These are phyloP conservation scores for Thereva nobilitata DNA, from an alignment of 2,888 invertebrate species.

Conservation along the genomic window DNA sequence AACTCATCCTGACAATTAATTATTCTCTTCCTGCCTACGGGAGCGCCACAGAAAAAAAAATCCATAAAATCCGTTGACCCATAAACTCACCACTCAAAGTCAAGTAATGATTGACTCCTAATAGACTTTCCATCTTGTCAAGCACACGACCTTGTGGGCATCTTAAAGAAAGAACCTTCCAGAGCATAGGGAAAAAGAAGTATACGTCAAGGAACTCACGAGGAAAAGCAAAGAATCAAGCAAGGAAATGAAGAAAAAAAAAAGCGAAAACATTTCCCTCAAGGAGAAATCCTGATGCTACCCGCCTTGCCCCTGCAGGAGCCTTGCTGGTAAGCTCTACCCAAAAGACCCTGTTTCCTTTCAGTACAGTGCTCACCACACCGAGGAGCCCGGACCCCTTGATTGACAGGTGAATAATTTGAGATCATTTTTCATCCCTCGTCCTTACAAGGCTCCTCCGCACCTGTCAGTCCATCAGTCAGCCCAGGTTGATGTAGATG, in stretches of 20 bases:
- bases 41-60: constrained; percentile 5
- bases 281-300: constrained; percentile 12
- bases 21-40: constrained; percentile 1
- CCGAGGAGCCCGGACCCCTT: constrained; percentile 14
- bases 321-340: background rate
- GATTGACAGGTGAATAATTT: constrained; percentile 43
- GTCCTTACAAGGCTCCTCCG: constrained; percentile 19
- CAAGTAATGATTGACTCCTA: constrained; percentile 40
- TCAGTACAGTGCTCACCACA: constrained; percentile 5
- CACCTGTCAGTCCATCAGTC: constrained; percentile 14
- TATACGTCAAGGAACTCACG: constrained; percentile 13
- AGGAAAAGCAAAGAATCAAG: background rate
- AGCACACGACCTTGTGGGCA: constrained; percentile 35
- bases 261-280: constrained; percentile 11
- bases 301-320: background rate
- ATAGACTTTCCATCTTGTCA: constrained; percentile 38
- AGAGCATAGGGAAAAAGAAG: constrained; percentile 4
- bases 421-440: constrained; percentile 41
- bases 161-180: constrained; percentile 8
- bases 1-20: constrained; percentile 24
- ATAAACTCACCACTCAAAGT: constrained; percentile 32
- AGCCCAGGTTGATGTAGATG: background rate
- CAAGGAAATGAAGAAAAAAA: background rate
- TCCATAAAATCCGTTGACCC: constrained; percentile 28
- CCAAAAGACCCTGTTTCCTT: background rate